Percentiles rank a stretch among this genome's conserved stretches.
Evolutionary conservation across 2,113 vertebrate genomes (phyloP).

Genomic region (Oryzias celebensis): DNA sequence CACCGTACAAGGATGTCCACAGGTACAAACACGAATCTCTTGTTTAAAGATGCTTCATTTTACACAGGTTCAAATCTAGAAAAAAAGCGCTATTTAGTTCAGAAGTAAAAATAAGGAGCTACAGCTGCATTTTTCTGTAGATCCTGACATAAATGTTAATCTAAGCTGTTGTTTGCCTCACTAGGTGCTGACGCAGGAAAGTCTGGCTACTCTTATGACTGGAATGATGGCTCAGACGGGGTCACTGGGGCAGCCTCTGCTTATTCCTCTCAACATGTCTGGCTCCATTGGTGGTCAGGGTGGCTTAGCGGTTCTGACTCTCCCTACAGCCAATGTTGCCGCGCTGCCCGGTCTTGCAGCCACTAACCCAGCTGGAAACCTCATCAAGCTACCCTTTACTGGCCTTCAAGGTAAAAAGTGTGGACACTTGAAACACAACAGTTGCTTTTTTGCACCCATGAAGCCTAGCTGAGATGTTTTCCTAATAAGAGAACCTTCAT

Average conservation of each 20-base stretch:
- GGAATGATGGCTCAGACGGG: conserved; percentile 95
- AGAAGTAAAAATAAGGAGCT: neutral
- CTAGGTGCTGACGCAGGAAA: conserved; percentile 97
- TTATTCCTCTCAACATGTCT: conserved; percentile 95
- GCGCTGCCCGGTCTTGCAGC: conserved; percentile 87
- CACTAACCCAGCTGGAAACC: conserved; percentile 82
- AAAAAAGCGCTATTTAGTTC: neutral
- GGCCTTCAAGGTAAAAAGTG: conserved; percentile 85
- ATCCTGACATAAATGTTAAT: neutral
- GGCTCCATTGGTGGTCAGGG: conserved; percentile 91
- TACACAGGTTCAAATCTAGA: too few relatives aligned
- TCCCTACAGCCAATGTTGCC: conserved; percentile 90
- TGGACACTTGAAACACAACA: neutral
- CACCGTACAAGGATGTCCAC: conserved; percentile 76
- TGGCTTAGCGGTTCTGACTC: conserved; percentile 91
- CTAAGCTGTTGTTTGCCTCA: neutral
- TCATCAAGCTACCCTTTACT: conserved; percentile 91
- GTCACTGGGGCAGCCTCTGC: conserved; percentile 91
- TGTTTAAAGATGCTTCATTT: too few relatives aligned
- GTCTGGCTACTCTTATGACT: conserved; percentile 94
- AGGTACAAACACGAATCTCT: conserved; percentile 54
- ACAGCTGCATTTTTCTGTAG: neutral
- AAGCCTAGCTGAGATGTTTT: too few relatives aligned
- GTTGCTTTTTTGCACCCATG: too few relatives aligned
- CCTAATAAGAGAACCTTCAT: too few relatives aligned